Evolutionary conservation across 1,140 invertebrate genomes (phyloP).

Genomic region (Drosophila subobscura): DNA sequence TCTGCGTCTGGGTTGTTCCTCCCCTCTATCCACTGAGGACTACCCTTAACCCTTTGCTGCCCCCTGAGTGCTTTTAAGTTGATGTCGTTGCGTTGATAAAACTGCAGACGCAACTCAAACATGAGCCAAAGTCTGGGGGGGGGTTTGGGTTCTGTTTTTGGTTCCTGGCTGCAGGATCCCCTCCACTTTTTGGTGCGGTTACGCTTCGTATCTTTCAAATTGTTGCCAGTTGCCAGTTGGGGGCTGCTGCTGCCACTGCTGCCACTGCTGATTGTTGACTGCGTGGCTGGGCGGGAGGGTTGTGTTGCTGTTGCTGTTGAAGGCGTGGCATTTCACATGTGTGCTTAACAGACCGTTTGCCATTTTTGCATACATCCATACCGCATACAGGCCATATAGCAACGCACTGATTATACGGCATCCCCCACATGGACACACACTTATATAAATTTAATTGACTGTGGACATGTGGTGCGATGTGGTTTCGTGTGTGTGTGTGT

Average conservation of each 20-base stretch:
- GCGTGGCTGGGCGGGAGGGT: constrained; percentile 12
- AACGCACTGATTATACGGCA: constrained; percentile 67
- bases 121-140: constrained; percentile 48
- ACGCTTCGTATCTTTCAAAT: constrained; percentile 79
- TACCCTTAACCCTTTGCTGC: constrained; percentile 69
- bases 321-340: constrained; percentile 68
- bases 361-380: constrained; percentile 72
- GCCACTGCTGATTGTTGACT: constrained; percentile 77
- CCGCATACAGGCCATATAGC: constrained; percentile 28
- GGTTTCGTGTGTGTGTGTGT: constrained; percentile 23
- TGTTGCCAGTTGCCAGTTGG: constrained; percentile 62
- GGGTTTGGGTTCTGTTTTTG: constrained; percentile 6
- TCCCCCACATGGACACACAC: constrained; percentile 53
- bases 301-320: constrained; percentile 19
- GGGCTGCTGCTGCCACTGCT: constrained; percentile 12
- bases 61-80: constrained; percentile 81
- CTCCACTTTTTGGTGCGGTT: constrained; percentile 54
- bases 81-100: constrained; percentile 79
- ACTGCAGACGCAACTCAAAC: constrained; percentile 78
- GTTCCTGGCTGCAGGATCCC: constrained; percentile 33
- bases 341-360: constrained; percentile 80
- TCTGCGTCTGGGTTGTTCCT: constrained; percentile 32
- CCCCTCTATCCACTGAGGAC: neutral
- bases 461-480: constrained; percentile 59
- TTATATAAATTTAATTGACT: constrained; percentile 75